Conservation (phyloP, 2,113 vertebrate genomes). For the Epinephelus fuscoguttatus region DNA sequence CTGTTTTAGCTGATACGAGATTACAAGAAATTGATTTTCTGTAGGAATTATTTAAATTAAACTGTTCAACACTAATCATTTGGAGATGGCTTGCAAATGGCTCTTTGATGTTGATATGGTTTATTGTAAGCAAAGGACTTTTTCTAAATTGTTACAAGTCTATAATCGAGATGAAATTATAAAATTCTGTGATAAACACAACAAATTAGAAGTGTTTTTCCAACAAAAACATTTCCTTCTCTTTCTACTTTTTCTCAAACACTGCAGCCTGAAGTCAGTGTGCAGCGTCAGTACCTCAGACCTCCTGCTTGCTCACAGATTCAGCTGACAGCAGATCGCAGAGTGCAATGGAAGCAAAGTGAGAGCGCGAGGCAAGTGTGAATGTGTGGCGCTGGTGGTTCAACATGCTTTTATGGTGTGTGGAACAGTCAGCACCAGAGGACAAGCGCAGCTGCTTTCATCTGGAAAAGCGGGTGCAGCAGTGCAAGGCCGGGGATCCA, state of each 20-base stretch:
- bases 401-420: conserved; percentile 44
- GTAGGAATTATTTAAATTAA: not conserved
- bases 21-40: not conserved
- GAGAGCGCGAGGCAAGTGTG: conserved; percentile 37
- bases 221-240: not conserved
- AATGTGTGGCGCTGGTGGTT: conserved; percentile 38
- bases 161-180: not conserved
- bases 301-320: conserved; percentile 37
- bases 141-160: not conserved
- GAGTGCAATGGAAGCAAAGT: conserved; percentile 20
- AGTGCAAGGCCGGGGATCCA: not conserved
- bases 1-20: not conserved
- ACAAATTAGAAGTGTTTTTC: not conserved
- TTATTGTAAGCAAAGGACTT: not conserved
- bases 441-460: conserved; percentile 53
- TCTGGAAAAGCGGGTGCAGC: conserved; percentile 44
- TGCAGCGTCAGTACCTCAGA: conserved; percentile 22
- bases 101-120: not conserved
- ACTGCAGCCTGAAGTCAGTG: conserved; percentile 1
- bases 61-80: not conserved
- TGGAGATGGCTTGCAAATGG: not conserved
- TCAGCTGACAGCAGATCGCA: conserved; percentile 39
- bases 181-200: not conserved
- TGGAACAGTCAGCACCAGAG: conserved; percentile 48
- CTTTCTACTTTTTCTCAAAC: not conserved